Evolutionary conservation across 2,113 vertebrate genomes (phyloP).

Genomic region (Poeciliopsis retropinna): DNA sequence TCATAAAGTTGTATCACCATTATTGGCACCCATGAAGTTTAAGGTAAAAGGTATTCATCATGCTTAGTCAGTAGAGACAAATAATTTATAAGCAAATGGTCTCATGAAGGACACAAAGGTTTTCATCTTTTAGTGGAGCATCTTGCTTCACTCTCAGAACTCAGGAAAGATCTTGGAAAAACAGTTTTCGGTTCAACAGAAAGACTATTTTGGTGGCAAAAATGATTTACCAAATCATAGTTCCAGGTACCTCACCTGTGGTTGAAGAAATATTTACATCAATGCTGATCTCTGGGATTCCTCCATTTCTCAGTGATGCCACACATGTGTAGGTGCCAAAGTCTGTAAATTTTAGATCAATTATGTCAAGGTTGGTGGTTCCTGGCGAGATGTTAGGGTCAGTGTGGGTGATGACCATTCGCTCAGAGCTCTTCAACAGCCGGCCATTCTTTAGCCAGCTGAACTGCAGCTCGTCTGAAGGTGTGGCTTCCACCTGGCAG

Average conservation of each 20-base stretch:
- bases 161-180: too few species aligned
- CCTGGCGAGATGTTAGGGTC: constrained; percentile 94
- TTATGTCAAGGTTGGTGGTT: constrained; percentile 97
- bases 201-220: neutral
- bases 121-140: too few species aligned
- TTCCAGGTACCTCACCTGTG: constrained; percentile 86
- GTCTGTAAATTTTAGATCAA: constrained; percentile 98
- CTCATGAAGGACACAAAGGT: too few species aligned
- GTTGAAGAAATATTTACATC: constrained; percentile 99
- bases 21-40: too few species aligned
- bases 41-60: too few species aligned
- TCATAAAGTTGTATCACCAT: too few species aligned
- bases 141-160: too few species aligned
- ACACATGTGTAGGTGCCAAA: constrained; percentile 98
- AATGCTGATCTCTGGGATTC: constrained; percentile 97
- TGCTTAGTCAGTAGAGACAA: too few species aligned
- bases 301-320: constrained; percentile 91
- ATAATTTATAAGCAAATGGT: too few species aligned
- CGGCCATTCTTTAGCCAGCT: constrained; percentile 98
- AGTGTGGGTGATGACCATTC: constrained; percentile 98
- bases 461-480: constrained; percentile 93
- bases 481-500: constrained; percentile 91
- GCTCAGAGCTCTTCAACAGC: constrained; percentile 90
- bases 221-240: neutral
- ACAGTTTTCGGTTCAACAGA: too few species aligned